Evolutionary conservation across 2,888 invertebrate genomes (phyloP).

Genomic region (Eupithecia subumbrata): DNA sequence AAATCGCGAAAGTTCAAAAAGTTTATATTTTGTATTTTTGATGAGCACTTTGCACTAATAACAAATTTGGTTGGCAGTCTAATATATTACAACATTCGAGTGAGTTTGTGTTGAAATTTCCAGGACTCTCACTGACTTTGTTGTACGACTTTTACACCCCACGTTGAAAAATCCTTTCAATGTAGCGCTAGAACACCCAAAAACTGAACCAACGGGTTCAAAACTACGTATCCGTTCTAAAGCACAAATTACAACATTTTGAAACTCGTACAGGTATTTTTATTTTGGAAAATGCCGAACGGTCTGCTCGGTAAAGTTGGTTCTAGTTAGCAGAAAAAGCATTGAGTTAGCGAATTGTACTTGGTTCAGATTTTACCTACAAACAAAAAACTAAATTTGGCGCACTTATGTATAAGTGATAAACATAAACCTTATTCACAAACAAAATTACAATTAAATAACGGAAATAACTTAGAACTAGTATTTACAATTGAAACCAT

Average conservation of each 20-base stretch:
- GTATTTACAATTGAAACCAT: too few relatives aligned
- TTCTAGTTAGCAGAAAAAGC: neutral
- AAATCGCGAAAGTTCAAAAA: too few relatives aligned
- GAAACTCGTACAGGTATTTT: constrained; percentile 23
- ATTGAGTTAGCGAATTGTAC: neutral
- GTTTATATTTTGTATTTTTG: too few relatives aligned
- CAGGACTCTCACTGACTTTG: neutral
- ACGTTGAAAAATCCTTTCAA: neutral
- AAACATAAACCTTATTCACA: too few relatives aligned
- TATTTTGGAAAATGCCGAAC: constrained; percentile 22
- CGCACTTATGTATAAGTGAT: too few relatives aligned
- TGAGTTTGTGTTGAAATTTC: neutral
- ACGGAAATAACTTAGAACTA: too few relatives aligned
- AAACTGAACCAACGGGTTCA: constrained; percentile 24
- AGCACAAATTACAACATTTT: constrained; percentile 31
- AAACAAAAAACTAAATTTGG: neutral
- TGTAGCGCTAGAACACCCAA: constrained; percentile 9
- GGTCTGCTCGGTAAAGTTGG: constrained; percentile 7
- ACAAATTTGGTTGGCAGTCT: neutral
- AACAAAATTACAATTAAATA: too few relatives aligned
- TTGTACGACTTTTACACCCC: too few relatives aligned
- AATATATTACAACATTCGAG: neutral
- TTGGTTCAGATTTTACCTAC: neutral
- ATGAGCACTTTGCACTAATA: neutral
- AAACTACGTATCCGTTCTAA: constrained; percentile 24